phyloP scores from a whole-genome alignment of 2,797 vertebrate species.

The Kryptopterus vitreolus region DNA sequence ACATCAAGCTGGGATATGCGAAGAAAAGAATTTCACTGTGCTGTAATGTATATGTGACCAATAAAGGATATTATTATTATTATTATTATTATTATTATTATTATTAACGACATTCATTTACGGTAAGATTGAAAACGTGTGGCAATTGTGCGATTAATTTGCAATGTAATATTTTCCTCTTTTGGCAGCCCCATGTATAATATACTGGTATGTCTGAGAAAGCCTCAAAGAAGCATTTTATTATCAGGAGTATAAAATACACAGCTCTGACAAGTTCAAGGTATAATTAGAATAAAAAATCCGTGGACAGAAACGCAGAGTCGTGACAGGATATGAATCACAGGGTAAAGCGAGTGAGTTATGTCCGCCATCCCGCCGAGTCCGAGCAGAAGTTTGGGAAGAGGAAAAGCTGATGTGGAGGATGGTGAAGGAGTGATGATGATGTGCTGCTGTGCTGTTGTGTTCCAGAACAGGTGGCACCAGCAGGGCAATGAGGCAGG shows the following conservation, averaged over 20 bases:
- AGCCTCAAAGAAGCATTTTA: background rate
- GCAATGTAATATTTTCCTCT: too few species aligned
- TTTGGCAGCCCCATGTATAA: too few species aligned
- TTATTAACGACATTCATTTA: too few species aligned
- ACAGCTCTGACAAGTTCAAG: background rate
- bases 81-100: too few species aligned
- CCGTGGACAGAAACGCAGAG: background rate
- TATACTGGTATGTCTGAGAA: too few species aligned
- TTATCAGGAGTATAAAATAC: background rate
- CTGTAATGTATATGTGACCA: too few species aligned
- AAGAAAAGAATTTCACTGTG: too few species aligned
- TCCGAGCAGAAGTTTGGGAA: constrained; percentile 37
- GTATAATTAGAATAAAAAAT: background rate
- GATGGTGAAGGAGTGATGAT: constrained; percentile 42
- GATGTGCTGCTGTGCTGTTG: constrained; percentile 42
- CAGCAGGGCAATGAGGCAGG: constrained; percentile 41
- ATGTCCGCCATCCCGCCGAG: constrained; percentile 37
- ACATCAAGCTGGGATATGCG: too few species aligned
- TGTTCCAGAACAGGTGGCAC: constrained; percentile 37
- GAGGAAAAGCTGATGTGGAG: constrained; percentile 39
- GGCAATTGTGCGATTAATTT: too few species aligned
- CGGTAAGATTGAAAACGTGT: too few species aligned
- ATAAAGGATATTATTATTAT: too few species aligned
- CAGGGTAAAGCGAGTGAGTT: constrained; percentile 24
- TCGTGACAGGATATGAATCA: background rate